phyloP scores from a whole-genome alignment of 2,113 vertebrate genomes.

The Mohoua ochrocephala region DNA sequence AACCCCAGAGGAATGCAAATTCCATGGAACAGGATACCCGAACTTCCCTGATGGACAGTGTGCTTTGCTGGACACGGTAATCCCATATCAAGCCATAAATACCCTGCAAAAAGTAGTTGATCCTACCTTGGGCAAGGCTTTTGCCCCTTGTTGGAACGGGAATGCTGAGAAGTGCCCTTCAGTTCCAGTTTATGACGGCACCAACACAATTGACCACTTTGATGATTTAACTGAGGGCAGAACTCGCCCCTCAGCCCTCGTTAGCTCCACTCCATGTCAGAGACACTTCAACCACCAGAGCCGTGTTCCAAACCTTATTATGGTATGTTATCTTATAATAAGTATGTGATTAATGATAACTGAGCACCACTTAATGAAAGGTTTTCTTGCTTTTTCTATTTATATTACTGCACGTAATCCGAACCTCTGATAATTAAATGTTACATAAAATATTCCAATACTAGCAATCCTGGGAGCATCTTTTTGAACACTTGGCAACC shows the following conservation, averaged over 20 bases:
- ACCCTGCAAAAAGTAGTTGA: not conserved
- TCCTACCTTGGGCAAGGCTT: not conserved
- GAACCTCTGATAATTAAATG: not conserved
- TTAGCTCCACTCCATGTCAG: not conserved
- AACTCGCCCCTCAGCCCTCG: not conserved
- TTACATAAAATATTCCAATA: not conserved
- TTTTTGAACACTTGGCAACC: slow-evolving; percentile 17
- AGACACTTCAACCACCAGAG: not conserved
- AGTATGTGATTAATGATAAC: not conserved
- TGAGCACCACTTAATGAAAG: not conserved
- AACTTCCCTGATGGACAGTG: not conserved
- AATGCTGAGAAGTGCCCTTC: not conserved
- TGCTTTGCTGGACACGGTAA: not conserved
- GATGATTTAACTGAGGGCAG: not conserved
- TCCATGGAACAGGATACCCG: not conserved
- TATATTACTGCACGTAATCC: not conserved
- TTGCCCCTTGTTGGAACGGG: not conserved
- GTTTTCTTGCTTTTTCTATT: slow-evolving; percentile 8
- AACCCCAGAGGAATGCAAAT: not conserved
- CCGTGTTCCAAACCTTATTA: not conserved
- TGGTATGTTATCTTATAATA: not conserved
- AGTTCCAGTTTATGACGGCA: not conserved
- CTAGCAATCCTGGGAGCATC: not conserved
- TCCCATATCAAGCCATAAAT: not conserved
- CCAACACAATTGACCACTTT: not conserved